Base-by-base conservation (phyloP, 2,888 invertebrate species). In the Spilarctia lutea region DNA sequence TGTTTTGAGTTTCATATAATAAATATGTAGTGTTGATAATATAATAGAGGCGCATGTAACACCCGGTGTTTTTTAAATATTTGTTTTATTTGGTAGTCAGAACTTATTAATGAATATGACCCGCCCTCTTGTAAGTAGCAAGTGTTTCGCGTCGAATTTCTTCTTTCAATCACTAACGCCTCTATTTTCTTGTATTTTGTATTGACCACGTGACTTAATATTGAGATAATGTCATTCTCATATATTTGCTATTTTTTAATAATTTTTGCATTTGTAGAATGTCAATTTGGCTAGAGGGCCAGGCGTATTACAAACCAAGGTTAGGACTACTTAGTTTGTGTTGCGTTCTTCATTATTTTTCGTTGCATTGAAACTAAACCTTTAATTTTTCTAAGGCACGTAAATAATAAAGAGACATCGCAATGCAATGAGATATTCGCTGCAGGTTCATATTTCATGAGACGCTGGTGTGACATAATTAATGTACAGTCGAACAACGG, bases 371-470 rank as follows among this genome's bases (percentile, higher is more conserved):
- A n/a, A 68, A 76, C 74, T 27, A 20, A 68, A 66, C 65, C 68
- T 24, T 56, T 35, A 66, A 78, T 67, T 79, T 82, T 81, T 81
- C 79, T 78, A 65, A 65, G 56, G 67, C 80, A 86, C 90, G 91
- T 93, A 90, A 91, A 93, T 94, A 91, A 93, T 92, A 91, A 91
- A 92, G 86, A 87, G 81, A 86, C 89, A 89, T 91, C 89, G 88
- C 88, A 90, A 89, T 90, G 91, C 91, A 91, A 88, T 88, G 88
- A 86, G 88, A 90, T 92, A 90, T 91, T 52, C 89, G 87, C 85
- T 89, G 90, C 92, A 90, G 92, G 92, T 92, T 90, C 93, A 93
- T 94, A 94, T 93, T 93, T 94, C 92, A 94, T 90, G 87, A 87
- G 89, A 87, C 89, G 89, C 83, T 85, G 85, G 87, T 86, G 86